A percentile compares a stretch with the other conserved stretches of the same genome.
Evolutionary conservation across 2,797 vertebrate species (phyloP).

Genomic region (Xerus rutilus): DNA sequence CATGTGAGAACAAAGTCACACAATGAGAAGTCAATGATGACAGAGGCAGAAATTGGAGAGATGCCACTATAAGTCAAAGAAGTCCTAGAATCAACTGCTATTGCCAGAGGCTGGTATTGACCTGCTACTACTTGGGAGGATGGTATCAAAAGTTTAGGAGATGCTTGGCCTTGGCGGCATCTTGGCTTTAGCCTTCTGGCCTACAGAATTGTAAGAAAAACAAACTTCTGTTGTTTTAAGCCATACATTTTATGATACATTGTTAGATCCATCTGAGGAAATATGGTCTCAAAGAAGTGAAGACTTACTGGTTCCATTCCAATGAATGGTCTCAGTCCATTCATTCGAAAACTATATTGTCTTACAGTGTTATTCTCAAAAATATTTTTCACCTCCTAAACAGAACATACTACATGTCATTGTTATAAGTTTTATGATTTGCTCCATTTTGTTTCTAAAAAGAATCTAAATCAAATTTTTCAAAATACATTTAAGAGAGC

Average conservation of each 20-base stretch:
- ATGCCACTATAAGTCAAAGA: background rate
- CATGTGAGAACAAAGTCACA: background rate
- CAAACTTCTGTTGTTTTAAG: background rate
- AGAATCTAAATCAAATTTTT: background rate
- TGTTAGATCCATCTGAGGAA: background rate
- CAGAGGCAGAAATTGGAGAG: background rate
- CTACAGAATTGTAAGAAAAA: background rate
- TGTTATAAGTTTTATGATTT: background rate
- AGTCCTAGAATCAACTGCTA: background rate
- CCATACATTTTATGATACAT: too few relatives aligned
- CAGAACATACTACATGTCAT: background rate
- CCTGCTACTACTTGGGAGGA: background rate
- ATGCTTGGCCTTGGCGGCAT: accelerated
- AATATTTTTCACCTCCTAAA: background rate
- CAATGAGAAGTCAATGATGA: background rate
- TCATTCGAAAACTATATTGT: background rate
- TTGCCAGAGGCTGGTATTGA: background rate
- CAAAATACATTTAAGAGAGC: background rate
- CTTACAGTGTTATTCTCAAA: background rate
- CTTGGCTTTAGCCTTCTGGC: background rate
- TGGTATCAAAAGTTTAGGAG: too few relatives aligned
- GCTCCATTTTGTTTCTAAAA: background rate
- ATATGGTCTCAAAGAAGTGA: background rate
- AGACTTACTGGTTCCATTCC: background rate
- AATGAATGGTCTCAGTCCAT: background rate